Conservation (phyloP, 2,888 invertebrate genomes). For the Yponomeuta evonymella region DNA sequence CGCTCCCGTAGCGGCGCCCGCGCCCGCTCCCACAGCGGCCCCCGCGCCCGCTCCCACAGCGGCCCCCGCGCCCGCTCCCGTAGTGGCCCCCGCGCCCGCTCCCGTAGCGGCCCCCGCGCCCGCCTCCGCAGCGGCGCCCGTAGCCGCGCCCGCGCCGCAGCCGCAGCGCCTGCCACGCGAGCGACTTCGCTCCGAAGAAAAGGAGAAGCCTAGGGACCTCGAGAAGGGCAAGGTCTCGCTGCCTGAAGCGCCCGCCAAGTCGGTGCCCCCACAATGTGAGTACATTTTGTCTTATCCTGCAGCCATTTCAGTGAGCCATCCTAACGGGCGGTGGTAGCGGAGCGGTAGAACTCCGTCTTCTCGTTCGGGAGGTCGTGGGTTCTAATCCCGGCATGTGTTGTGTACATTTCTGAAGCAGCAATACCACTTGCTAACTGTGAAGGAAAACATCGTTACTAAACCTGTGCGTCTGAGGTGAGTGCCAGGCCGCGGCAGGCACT, state of each 20-base stretch:
- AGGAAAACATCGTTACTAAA: too few species aligned
- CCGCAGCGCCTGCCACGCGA: conserved; percentile 26
- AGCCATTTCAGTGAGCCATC: too few species aligned
- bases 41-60: conserved; percentile 23
- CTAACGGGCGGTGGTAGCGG: too few species aligned
- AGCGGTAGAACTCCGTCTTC: too few species aligned
- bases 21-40: neutral
- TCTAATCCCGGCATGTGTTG: too few species aligned
- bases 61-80: neutral
- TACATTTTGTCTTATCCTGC: conserved; percentile 20
- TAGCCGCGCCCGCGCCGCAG: conserved; percentile 25
- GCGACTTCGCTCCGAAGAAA: conserved; percentile 38
- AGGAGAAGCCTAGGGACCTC: conserved; percentile 28
- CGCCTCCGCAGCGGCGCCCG: conserved; percentile 10
- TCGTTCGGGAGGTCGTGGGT: too few species aligned
- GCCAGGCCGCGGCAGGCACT: too few species aligned
- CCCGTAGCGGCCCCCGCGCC: conserved; percentile 23
- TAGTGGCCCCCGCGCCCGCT: conserved; percentile 19
- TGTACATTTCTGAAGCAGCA: too few species aligned
- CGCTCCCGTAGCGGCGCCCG: conserved; percentile 19
- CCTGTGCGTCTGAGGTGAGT: too few species aligned
- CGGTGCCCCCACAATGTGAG: conserved; percentile 39
- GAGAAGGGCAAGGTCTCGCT: conserved; percentile 35
- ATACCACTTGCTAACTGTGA: too few species aligned
- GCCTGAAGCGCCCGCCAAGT: conserved; percentile 25